A percentile compares a stretch with the other conserved stretches of the same genome.
Conservation (phyloP, 2,888 invertebrate species). For the Epinotia nisella region DNA sequence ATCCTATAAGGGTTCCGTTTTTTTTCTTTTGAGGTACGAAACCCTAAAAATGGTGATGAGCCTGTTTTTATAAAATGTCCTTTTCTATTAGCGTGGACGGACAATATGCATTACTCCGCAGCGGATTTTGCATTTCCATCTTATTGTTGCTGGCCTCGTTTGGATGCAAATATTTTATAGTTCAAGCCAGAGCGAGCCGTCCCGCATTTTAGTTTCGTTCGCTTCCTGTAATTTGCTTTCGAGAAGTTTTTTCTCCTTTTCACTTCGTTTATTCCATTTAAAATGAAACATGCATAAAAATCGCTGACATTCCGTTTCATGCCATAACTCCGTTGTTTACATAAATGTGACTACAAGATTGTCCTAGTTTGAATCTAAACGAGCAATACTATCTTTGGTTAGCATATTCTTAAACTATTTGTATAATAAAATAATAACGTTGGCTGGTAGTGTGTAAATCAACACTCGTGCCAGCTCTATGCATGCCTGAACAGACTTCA, state of each 20-base stretch:
- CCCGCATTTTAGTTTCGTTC: slow-evolving; percentile 73
- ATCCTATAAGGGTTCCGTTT: too few species aligned
- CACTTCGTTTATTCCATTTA: slow-evolving; percentile 70
- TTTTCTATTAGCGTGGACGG: slow-evolving; percentile 58
- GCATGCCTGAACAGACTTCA: slow-evolving; percentile 41
- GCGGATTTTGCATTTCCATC: slow-evolving; percentile 74
- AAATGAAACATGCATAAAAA: slow-evolving; percentile 66
- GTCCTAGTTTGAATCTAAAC: slow-evolving; percentile 31
- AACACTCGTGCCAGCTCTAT: slow-evolving; percentile 38
- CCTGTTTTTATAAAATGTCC: slow-evolving; percentile 52
- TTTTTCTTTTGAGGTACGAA: too few species aligned
- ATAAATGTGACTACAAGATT: slow-evolving; percentile 6
- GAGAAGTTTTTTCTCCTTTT: slow-evolving; percentile 63
- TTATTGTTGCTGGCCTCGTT: slow-evolving; percentile 77
- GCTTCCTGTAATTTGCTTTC: slow-evolving; percentile 75
- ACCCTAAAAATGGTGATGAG: not conserved
- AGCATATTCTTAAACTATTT: slow-evolving; percentile 43
- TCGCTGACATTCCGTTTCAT: slow-evolving; percentile 35
- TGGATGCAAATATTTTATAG: slow-evolving; percentile 81
- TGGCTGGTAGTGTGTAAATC: slow-evolving; percentile 39
- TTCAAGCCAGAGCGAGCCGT: slow-evolving; percentile 68
- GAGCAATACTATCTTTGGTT: slow-evolving; percentile 34
- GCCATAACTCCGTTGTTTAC: slow-evolving; percentile 27
- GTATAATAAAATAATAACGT: slow-evolving; percentile 44
- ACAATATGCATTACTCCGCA: slow-evolving; percentile 67